phyloP scores from a whole-genome alignment of 2,797 vertebrate genomes.

The Microctenopoma lineatum region DNA sequence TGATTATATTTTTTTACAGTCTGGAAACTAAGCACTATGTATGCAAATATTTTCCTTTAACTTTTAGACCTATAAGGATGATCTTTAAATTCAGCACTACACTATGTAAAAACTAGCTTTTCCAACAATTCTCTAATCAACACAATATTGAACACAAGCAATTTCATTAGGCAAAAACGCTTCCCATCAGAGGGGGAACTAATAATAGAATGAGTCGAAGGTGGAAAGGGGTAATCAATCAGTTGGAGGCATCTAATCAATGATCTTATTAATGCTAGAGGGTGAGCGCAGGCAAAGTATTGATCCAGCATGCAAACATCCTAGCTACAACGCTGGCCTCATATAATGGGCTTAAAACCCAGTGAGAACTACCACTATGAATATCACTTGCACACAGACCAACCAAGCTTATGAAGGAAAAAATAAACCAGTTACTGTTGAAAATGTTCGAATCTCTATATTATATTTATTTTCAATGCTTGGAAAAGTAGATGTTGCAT shows the following conservation, averaged over 20 bases:
- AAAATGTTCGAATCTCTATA: constrained; percentile 4
- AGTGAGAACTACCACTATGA: constrained; percentile 30
- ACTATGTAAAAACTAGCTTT: constrained; percentile 21
- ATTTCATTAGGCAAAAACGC: constrained; percentile 67
- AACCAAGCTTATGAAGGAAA: constrained; percentile 8
- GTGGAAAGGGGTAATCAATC: constrained; percentile 79
- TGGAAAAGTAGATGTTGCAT: not conserved
- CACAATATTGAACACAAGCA: constrained; percentile 42
- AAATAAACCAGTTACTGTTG: constrained; percentile 25
- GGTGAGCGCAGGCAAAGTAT: constrained; percentile 71
- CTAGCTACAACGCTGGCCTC: constrained; percentile 46
- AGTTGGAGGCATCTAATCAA: constrained; percentile 81
- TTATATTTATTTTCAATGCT: too few relatives aligned
- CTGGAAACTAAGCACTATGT: not conserved
- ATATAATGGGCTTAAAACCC: constrained; percentile 47
- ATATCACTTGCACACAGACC: constrained; percentile 19
- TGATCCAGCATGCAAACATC: constrained; percentile 76
- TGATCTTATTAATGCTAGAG: constrained; percentile 80
- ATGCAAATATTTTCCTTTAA: constrained; percentile 5
- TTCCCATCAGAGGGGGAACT: constrained; percentile 58
- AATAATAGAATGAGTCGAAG: constrained; percentile 73
- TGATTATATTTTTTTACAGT: constrained; percentile 1
- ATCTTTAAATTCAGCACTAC: constrained; percentile 7
- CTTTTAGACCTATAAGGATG: not conserved
- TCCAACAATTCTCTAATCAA: constrained; percentile 29